A percentile compares a stretch with the other conserved stretches of the same genome.
Evolutionary conservation across 1,140 invertebrate genomes (phyloP).

Genomic region (Theocolax elegans): DNA sequence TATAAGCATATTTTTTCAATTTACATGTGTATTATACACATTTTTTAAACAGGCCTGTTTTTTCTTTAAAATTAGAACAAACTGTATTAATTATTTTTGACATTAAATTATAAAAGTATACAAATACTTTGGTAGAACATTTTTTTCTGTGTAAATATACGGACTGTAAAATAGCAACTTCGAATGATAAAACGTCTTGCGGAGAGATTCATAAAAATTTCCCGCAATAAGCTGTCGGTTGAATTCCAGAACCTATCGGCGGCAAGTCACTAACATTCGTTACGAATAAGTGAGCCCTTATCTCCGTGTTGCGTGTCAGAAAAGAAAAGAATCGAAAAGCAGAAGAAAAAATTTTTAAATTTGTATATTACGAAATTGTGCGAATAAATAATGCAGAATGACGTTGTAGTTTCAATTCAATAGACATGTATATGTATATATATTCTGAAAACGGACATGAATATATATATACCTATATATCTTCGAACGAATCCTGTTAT

Average conservation of each 20-base stretch:
- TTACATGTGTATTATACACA: too few relatives aligned
- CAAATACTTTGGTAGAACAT: too few relatives aligned
- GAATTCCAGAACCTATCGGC: constrained; percentile 46
- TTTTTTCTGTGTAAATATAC: too few relatives aligned
- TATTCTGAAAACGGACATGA: neutral
- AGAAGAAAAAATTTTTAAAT: constrained; percentile 5
- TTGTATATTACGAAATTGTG: neutral
- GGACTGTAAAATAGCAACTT: too few relatives aligned
- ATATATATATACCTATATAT: neutral
- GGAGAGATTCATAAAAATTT: neutral
- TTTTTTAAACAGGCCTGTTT: too few relatives aligned
- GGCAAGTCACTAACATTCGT: constrained; percentile 37
- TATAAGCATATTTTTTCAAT: too few relatives aligned
- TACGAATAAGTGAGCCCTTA: constrained; percentile 43
- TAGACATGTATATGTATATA: neutral
- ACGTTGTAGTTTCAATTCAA: constrained; percentile 30
- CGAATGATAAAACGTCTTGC: too few relatives aligned
- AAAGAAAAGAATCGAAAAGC: neutral
- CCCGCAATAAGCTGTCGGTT: constrained; percentile 34
- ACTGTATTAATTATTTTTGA: too few relatives aligned
- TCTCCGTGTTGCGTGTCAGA: constrained; percentile 9
- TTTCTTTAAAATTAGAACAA: too few relatives aligned
- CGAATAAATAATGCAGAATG: constrained; percentile 24
- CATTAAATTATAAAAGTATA: too few relatives aligned
- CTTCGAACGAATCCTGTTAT: constrained; percentile 25